phyloP scores from a whole-genome alignment of 2,797 vertebrate species.

The Phataginus tetradactyla region DNA sequence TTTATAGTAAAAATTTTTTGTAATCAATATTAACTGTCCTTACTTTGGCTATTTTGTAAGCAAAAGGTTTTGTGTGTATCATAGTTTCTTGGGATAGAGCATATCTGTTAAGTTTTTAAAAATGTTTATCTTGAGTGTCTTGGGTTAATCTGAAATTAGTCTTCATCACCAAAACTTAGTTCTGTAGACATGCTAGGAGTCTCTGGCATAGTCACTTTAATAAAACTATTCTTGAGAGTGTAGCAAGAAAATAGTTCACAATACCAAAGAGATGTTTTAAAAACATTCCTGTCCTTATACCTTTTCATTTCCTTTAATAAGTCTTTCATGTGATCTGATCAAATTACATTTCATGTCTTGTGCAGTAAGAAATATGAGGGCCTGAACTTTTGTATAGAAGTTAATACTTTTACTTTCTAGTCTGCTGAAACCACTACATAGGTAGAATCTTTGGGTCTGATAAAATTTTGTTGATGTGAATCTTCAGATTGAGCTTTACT shows the following conservation, averaged over 20 bases:
- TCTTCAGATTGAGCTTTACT: background rate
- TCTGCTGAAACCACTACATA: background rate
- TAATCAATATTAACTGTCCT: background rate
- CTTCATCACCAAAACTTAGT: background rate
- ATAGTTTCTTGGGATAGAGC: background rate
- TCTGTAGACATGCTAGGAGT: background rate
- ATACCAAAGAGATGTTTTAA: background rate
- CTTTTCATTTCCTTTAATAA: background rate
- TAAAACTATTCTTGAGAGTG: background rate
- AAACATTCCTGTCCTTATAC: background rate
- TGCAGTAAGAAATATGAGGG: background rate
- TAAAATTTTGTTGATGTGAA: background rate
- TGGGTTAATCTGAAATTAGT: slow-evolving; percentile 29
- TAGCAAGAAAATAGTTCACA: background rate
- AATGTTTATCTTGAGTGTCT: slow-evolving; percentile 8
- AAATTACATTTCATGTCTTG: background rate
- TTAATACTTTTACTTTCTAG: background rate
- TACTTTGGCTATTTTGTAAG: slow-evolving; percentile 30
- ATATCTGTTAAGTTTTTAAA: background rate
- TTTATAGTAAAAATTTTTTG: background rate
- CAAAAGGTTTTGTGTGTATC: background rate
- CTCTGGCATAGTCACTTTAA: background rate
- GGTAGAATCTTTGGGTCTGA: background rate
- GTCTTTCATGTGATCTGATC: background rate
- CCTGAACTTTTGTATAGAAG: background rate